Evolutionary conservation across 2,113 vertebrate genomes (phyloP), one percentile per base, ranked within the genome.

Genomic region (Elachura formosa): DNA sequence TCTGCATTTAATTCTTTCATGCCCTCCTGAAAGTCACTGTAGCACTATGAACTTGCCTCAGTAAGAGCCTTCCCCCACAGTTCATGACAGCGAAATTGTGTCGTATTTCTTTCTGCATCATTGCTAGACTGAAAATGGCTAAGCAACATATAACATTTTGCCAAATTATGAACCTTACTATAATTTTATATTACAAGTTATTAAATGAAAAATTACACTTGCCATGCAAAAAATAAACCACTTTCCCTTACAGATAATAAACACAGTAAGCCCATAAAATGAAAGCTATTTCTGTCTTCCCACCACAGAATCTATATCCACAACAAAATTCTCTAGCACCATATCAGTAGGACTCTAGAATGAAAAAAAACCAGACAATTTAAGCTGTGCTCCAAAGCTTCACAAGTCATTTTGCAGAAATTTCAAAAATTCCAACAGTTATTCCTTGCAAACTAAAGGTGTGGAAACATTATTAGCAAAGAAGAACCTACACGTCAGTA

Each of bases 231-330:
- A 84, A 82, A 31, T 19, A 63, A 87, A 64, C 10, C 31, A 49
- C 26, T 54, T 90, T 63, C n/a, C 29, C 25, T 66, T 33, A 62
- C 13, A 58, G 49, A 48, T n/a, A 76, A 76, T 28, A 85, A 79
- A 28, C 6, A 51, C 0, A 0, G 8, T 69, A 83, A 90, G 19
- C 24, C 48, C 6, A 56, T 11, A 62, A 52, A 87, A 43, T 1
- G 1, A 80, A 83, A 90, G 29, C 4, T 46, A 29, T 41, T 87
- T 89, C 36, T 87, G 19, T 77, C 69, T 91, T 67, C 28, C 22
- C 20, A 59, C 29, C 43, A 81, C 21, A 78, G 29, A 93, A 81
- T 5, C 7, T 12, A 5, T 14, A 77, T 7, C 24, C 49, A 7
- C 26, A 74, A 71, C 7, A 67, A 79, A 90, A 75, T 64, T 80